Conservation (phyloP, 1,140 invertebrate genomes). For the Neocloeon triangulifer region DNA sequence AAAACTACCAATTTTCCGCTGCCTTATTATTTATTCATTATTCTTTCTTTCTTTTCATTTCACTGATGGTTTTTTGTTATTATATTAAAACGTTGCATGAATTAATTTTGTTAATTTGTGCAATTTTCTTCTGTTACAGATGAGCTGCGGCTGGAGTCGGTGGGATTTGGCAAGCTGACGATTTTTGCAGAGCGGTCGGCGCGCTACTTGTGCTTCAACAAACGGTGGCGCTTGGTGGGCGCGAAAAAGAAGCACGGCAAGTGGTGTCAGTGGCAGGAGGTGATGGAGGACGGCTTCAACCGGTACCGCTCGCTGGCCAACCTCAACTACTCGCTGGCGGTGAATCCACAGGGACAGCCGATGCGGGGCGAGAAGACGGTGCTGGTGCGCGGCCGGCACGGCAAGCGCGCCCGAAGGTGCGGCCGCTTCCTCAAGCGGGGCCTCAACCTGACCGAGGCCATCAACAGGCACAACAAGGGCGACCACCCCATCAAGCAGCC, state of each 20-base stretch:
- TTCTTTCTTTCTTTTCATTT: no score
- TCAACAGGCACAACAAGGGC: conserved; percentile 24
- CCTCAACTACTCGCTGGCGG: conserved; percentile 20
- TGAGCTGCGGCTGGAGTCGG: conserved; percentile 25
- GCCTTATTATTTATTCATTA: no score
- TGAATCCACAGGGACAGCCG: conserved; percentile 23
- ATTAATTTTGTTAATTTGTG: no score
- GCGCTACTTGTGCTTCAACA: conserved; percentile 29
- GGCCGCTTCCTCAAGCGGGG: conserved; percentile 27
- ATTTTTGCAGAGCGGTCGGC: conserved; percentile 27
- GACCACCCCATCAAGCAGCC: no score
- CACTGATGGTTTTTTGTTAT: no score
- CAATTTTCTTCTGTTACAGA: no score
- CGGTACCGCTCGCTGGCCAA: conserved; percentile 23
- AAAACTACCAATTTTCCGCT: no score
- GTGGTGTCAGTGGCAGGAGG: conserved; percentile 27
- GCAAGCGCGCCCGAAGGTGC: conserved; percentile 20
- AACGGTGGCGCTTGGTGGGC: conserved; percentile 26
- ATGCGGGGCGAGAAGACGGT: conserved; percentile 14
- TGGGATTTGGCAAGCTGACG: conserved; percentile 23
- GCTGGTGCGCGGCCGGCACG: conserved; percentile 11
- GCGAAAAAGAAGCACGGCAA: conserved; percentile 19
- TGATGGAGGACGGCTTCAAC: conserved; percentile 20
- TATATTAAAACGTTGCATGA: no score
- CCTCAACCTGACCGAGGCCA: conserved; percentile 21